phyloP scores from a whole-genome alignment of 2,888 invertebrate genomes.

The Temnothorax unifasciatus region DNA sequence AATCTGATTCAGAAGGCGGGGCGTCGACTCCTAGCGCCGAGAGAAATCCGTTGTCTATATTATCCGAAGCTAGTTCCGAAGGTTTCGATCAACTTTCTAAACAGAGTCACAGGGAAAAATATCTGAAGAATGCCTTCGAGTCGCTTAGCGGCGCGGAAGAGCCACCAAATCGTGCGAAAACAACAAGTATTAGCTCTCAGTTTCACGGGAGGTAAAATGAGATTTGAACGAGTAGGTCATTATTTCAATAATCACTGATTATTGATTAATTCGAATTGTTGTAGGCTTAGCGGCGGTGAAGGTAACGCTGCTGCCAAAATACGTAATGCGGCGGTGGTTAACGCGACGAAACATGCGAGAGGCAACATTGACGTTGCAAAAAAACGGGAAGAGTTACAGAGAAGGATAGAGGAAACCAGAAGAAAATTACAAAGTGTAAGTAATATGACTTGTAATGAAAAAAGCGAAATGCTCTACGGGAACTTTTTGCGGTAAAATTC shows the following conservation, averaged over 20 bases:
- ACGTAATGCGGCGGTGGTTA: slow-evolving; percentile 87
- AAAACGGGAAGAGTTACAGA: slow-evolving; percentile 92
- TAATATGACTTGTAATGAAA: no score
- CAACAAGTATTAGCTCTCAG: slow-evolving; percentile 86
- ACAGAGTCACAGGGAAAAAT: slow-evolving; percentile 87
- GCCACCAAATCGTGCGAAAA: slow-evolving; percentile 80
- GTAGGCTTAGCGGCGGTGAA: slow-evolving; percentile 74
- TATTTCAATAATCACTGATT: not conserved
- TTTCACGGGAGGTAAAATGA: slow-evolving; percentile 84
- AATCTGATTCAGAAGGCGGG: slow-evolving; percentile 88
- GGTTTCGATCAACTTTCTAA: slow-evolving; percentile 88
- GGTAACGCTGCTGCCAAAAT: slow-evolving; percentile 84
- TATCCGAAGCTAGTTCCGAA: slow-evolving; percentile 92
- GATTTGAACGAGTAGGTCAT: not conserved
- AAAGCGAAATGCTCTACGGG: not conserved
- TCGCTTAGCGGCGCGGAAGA: slow-evolving; percentile 90
- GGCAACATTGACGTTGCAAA: slow-evolving; percentile 90
- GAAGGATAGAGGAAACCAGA: slow-evolving; percentile 94
- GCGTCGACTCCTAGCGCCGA: slow-evolving; percentile 95
- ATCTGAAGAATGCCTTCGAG: slow-evolving; percentile 90
- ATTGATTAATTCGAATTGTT: not conserved
- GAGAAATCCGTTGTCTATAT: slow-evolving; percentile 90
- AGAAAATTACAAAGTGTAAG: slow-evolving; percentile 94
- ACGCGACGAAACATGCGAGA: slow-evolving; percentile 88
- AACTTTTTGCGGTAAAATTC: not conserved